Conservation (phyloP, 2,797 vertebrate genomes). For the Silurus lanzhouensis region DNA sequence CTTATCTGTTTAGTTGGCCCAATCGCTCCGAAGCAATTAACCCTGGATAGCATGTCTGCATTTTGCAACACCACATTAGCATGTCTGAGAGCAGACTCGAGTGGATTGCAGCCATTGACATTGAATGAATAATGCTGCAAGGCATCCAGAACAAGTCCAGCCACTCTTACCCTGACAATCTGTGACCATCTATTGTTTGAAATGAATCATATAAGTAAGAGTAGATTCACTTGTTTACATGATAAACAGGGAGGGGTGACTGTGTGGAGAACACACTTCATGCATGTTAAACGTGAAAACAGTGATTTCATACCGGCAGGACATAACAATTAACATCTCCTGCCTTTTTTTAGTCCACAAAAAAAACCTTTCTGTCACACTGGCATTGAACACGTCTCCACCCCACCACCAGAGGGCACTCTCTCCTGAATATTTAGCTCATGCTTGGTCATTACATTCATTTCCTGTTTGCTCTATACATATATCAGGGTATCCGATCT, state of each 20-base stretch:
- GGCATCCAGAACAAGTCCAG: conserved; percentile 32
- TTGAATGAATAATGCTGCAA: conserved; percentile 37
- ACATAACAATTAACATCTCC: neutral
- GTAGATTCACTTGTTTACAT: neutral
- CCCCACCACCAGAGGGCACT: conserved; percentile 14
- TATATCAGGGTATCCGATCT: too few relatives aligned
- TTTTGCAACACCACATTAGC: conserved; percentile 49
- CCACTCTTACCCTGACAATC: neutral
- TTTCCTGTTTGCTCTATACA: neutral
- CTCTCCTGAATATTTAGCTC: neutral
- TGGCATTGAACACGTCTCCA: neutral
- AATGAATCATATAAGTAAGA: neutral
- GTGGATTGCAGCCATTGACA: conserved; percentile 19
- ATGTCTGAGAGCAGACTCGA: conserved; percentile 27
- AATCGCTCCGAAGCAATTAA: conserved; percentile 71
- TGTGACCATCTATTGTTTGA: neutral
- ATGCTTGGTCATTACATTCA: neutral
- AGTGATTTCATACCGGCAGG: neutral
- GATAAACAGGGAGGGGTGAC: neutral
- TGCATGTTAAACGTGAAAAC: neutral
- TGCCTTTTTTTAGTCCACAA: neutral
- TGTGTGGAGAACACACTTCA: neutral
- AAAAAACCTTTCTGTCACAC: neutral
- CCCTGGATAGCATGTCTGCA: conserved; percentile 66
- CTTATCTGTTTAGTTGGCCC: conserved; percentile 72